These are phyloP conservation scores for Acropora tenuis DNA, from an alignment of 64 coral and sea anemone genomes.

Conservation along the genomic window DNA sequence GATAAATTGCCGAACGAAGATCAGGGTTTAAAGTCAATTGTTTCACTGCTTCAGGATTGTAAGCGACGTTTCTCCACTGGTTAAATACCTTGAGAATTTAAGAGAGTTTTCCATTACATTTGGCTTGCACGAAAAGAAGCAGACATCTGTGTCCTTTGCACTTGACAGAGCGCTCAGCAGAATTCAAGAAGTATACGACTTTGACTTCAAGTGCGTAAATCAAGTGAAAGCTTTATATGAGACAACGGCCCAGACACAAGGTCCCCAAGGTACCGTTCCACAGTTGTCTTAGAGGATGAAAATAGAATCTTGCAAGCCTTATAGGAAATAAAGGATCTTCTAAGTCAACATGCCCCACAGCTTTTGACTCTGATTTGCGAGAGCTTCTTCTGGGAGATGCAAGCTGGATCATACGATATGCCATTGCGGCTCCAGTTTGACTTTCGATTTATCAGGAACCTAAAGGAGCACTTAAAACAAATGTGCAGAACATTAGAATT, in stretches of 20 bases:
- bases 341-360: conserved; percentile 20
- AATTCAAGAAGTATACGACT: conserved; percentile 65
- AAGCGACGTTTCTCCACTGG: conserved; percentile 55
- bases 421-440: neutral
- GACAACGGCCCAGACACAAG: conserved; percentile 58
- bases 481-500: neutral
- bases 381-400: neutral
- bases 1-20: conserved; percentile 46
- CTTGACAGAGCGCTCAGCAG: conserved; percentile 56
- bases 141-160: conserved; percentile 20
- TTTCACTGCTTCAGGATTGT: conserved; percentile 54
- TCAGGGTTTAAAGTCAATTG: conserved; percentile 44
- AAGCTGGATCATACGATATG: neutral
- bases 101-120: conserved; percentile 46
- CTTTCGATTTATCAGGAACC: neutral
- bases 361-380: neutral
- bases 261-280: conserved; percentile 60
- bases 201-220: conserved; percentile 51
- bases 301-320: conserved; percentile 53
- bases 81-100: conserved; percentile 52
- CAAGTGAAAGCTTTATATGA: conserved; percentile 49
- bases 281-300: conserved; percentile 58
- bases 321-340: conserved; percentile 19
- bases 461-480: neutral
- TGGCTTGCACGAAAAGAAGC: conserved; percentile 73